phyloP scores from a whole-genome alignment of 1,140 invertebrate genomes.

The Penaeus japonicus region DNA sequence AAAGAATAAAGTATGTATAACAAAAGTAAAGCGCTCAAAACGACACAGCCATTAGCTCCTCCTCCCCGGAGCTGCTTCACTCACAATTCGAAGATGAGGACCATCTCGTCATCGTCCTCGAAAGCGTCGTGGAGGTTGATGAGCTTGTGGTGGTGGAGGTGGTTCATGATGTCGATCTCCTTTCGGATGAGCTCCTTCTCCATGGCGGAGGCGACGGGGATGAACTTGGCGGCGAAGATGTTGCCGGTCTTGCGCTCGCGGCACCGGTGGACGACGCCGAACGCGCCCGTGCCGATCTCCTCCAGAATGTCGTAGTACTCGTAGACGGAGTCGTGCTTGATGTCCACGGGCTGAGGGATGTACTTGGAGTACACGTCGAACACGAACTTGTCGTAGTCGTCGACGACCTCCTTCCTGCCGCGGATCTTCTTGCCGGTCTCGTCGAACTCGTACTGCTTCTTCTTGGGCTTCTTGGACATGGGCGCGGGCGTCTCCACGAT shows the following conservation, averaged over 20 bases:
- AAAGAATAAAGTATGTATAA: no score
- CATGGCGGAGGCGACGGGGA: slow-evolving; percentile 92
- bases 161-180: slow-evolving; percentile 99
- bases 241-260: slow-evolving; percentile 94
- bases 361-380: slow-evolving; percentile 98
- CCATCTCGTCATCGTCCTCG: slow-evolving; percentile 99
- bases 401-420: slow-evolving; percentile 86
- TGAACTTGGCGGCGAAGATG: slow-evolving; percentile 99
- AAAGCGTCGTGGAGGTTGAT: slow-evolving; percentile 99
- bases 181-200: slow-evolving; percentile 97
- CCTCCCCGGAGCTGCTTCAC: slow-evolving; percentile 64
- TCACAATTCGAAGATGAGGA: slow-evolving; percentile 98
- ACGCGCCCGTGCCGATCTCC: slow-evolving; percentile 98
- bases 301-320: slow-evolving; percentile 99
- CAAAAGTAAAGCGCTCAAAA: no score
- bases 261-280: slow-evolving; percentile 98
- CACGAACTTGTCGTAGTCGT: slow-evolving; percentile 97
- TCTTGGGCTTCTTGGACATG: slow-evolving; percentile 76
- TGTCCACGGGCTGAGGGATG: slow-evolving; percentile 94
- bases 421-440: slow-evolving; percentile 91
- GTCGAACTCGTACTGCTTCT: slow-evolving; percentile 85
- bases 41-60: no score
- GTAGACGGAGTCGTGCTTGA: slow-evolving; percentile 90
- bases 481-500: slow-evolving; percentile 77
- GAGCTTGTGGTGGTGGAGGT: slow-evolving; percentile 95